phyloP scores from a whole-genome alignment of 2,113 vertebrate genomes.

The Morphnarchus princeps region DNA sequence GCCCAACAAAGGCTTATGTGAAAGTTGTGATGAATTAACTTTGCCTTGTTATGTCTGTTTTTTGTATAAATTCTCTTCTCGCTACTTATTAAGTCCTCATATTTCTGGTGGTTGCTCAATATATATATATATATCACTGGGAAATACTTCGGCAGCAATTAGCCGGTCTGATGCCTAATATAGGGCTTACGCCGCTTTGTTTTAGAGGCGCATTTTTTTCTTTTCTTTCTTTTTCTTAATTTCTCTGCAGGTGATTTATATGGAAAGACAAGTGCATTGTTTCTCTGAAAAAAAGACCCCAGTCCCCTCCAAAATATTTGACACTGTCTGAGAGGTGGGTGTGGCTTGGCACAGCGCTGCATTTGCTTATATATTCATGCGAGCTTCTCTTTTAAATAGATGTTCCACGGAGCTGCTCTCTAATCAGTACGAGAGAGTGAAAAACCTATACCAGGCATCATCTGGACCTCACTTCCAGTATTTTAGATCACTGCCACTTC shows the following conservation, averaged over 20 bases:
- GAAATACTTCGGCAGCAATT: slow-evolving; percentile 52
- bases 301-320: slow-evolving; percentile 13
- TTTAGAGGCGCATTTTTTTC: neutral
- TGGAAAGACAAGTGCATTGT: neutral
- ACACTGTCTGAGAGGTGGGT: neutral
- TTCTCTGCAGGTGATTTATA: slow-evolving; percentile 17
- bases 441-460: neutral
- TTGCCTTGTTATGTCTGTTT: slow-evolving; percentile 68
- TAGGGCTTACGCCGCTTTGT: neutral
- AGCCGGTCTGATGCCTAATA: neutral
- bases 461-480: neutral
- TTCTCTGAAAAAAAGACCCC: neutral
- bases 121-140: neutral
- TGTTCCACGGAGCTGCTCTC: neutral
- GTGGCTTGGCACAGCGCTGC: neutral
- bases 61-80: slow-evolving; percentile 49
- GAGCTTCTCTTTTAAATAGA: neutral
- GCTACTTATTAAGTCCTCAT: slow-evolving; percentile 60
- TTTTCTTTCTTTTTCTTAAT: neutral
- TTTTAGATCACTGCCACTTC: neutral
- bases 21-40: slow-evolving; percentile 81
- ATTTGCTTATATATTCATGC: neutral
- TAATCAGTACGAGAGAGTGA: neutral
- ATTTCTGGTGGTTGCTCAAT: slow-evolving; percentile 55
- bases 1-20: slow-evolving; percentile 75